Conservation (phyloP, 2,113 vertebrate species). For the Phaethon lepturus region DNA sequence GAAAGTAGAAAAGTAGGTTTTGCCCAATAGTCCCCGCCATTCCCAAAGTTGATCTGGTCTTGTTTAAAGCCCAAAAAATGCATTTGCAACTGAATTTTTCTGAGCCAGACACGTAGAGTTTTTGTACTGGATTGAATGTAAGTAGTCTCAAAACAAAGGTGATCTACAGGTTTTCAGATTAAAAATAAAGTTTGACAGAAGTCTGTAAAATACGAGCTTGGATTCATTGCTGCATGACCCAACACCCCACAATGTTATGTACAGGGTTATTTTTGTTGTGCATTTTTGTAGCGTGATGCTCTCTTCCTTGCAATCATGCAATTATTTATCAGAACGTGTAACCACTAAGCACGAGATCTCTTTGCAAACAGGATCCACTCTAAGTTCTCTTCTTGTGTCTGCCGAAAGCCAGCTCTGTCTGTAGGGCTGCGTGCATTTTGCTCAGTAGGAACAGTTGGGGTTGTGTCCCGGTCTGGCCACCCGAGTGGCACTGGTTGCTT, state of each 20-base stretch:
- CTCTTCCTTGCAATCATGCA: not conserved
- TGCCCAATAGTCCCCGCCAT: accelerated
- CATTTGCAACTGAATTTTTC: not conserved
- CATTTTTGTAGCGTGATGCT: not conserved
- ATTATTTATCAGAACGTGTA: accelerated
- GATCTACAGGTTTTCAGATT: not conserved
- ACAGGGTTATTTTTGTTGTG: not conserved
- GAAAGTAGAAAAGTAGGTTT: not conserved
- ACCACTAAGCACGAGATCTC: not conserved
- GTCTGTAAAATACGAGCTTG: not conserved
- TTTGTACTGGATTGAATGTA: not conserved
- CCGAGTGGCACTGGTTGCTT: not conserved
- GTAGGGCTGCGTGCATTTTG: accelerated
- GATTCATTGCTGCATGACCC: not conserved
- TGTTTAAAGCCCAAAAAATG: not conserved
- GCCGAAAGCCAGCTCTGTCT: accelerated
- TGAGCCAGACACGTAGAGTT: not conserved
- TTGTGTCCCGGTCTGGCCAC: not conserved
- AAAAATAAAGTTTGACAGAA: not conserved
- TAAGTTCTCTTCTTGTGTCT: not conserved
- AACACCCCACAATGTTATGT: accelerated
- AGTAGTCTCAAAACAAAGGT: not conserved
- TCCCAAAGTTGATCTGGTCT: not conserved
- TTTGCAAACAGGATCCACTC: not conserved
- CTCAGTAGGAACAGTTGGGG: accelerated